Percentiles rank a stretch among this genome's conserved stretches.
Conservation (phyloP, 2,888 invertebrate genomes). For the Lasioglossum malachurum region DNA sequence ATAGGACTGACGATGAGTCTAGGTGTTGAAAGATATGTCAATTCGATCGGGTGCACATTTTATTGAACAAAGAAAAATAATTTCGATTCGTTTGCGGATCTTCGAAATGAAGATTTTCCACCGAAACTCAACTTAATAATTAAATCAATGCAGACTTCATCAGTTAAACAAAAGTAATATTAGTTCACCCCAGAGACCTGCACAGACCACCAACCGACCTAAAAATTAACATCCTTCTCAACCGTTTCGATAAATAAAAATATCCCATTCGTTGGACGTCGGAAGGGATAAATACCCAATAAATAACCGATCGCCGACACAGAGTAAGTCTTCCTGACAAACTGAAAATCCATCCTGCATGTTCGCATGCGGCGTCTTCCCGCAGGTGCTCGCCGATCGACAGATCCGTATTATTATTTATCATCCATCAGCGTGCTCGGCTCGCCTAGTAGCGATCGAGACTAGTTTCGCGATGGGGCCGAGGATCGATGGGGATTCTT, state of each 20-base stretch:
- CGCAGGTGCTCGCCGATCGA: slow-evolving; percentile 16
- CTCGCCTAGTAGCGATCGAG: slow-evolving; percentile 28
- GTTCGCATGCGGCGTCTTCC: slow-evolving; percentile 3
- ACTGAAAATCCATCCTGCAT: slow-evolving; percentile 1
- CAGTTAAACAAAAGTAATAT: neutral
- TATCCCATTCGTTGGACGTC: neutral
- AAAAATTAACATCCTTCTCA: neutral
- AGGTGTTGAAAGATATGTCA: neutral
- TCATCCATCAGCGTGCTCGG: slow-evolving; percentile 24
- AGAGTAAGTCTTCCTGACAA: neutral
- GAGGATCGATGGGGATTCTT: slow-evolving; percentile 54
- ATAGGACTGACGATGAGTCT: neutral
- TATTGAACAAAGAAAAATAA: neutral
- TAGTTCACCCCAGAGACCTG: neutral
- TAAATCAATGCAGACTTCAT: neutral
- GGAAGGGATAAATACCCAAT: neutral
- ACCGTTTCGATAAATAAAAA: neutral
- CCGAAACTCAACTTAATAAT: neutral
- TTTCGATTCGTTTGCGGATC: neutral
- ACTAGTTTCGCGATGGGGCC: slow-evolving; percentile 14
- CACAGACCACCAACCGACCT: neutral
- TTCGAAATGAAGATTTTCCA: neutral
- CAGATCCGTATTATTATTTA: slow-evolving; percentile 44
- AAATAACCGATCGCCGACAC: slow-evolving; percentile 1
- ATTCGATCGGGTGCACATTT: neutral